phyloP scores from a whole-genome alignment of 2,113 vertebrate species.

The Pipa parva region DNA sequence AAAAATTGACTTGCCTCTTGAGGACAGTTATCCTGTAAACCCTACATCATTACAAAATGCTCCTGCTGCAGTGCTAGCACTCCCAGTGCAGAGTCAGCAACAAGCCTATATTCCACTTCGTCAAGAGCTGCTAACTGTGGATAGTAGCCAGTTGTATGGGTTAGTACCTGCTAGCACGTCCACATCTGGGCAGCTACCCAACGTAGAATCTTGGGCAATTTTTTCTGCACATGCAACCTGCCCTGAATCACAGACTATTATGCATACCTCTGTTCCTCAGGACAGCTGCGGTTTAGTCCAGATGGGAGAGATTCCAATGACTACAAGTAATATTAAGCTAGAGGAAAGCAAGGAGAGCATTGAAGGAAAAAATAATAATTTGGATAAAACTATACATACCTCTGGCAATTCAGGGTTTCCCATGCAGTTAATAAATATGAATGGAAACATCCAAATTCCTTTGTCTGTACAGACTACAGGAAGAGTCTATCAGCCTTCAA shows the following conservation, averaged over 20 bases:
- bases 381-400: conserved; percentile 24
- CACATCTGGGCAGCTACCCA: conserved; percentile 29
- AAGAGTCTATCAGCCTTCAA: conserved; percentile 34
- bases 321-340: conserved; percentile 35
- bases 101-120: conserved; percentile 43
- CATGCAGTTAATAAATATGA: conserved; percentile 40
- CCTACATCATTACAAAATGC: conserved; percentile 31
- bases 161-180: conserved; percentile 35
- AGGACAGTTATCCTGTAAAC: conserved; percentile 35
- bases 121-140: conserved; percentile 47
- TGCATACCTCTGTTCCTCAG: conserved; percentile 39
- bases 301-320: conserved; percentile 39
- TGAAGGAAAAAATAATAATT: conserved; percentile 35
- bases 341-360: conserved; percentile 42
- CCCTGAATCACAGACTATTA: conserved; percentile 33
- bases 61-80: conserved; percentile 20
- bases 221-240: conserved; percentile 41
- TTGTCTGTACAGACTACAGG: conserved; percentile 37
- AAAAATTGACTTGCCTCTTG: conserved; percentile 41
- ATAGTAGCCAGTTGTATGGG: conserved; percentile 48
- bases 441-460: conserved; percentile 37
- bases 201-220: conserved; percentile 45
- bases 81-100: conserved; percentile 41
- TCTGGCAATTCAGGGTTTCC: conserved; percentile 36
- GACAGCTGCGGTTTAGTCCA: conserved; percentile 39